Conservation (phyloP, 1,140 invertebrate genomes). For the Hylaeus anthracinus region DNA sequence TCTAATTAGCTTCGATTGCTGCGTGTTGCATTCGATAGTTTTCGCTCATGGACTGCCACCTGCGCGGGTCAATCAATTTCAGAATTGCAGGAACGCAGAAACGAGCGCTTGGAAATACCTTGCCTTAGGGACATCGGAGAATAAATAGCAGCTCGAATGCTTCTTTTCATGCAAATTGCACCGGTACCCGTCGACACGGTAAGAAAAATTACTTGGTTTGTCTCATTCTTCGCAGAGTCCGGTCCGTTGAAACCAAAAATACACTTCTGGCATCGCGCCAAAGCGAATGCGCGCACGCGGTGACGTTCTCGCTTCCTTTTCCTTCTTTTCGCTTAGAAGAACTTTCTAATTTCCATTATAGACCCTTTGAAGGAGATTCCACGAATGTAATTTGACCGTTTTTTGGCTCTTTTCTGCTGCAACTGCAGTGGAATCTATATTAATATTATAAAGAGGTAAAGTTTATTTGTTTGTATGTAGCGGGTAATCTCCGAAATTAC, state of each 20-base stretch:
- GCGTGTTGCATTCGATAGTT: background rate
- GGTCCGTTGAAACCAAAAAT: slow-evolving; percentile 64
- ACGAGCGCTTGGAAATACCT: slow-evolving; percentile 4
- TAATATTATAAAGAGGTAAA: too few relatives aligned
- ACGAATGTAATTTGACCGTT: background rate
- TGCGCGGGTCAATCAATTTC: background rate
- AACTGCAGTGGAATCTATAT: too few relatives aligned
- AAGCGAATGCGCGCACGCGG: slow-evolving; percentile 56
- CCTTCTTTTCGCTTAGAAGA: background rate
- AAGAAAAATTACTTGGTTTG: slow-evolving; percentile 67
- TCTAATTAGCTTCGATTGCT: too few relatives aligned
- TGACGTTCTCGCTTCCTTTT: background rate
- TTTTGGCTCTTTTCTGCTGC: background rate
- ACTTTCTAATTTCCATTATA: slow-evolving; percentile 26
- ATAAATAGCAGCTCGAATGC: slow-evolving; percentile 20
- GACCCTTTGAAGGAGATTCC: background rate
- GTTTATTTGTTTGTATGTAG: too few relatives aligned
- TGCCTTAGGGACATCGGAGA: background rate
- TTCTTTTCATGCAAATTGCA: slow-evolving; percentile 60
- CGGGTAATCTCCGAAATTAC: too few relatives aligned
- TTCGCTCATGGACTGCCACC: background rate
- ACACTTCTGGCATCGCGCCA: slow-evolving; percentile 69
- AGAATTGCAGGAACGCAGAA: background rate
- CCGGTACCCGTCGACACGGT: slow-evolving; percentile 59
- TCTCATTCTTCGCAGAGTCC: slow-evolving; percentile 63